Conservation (phyloP, 2,797 vertebrate species). For the Moxostoma hubbsi region DNA sequence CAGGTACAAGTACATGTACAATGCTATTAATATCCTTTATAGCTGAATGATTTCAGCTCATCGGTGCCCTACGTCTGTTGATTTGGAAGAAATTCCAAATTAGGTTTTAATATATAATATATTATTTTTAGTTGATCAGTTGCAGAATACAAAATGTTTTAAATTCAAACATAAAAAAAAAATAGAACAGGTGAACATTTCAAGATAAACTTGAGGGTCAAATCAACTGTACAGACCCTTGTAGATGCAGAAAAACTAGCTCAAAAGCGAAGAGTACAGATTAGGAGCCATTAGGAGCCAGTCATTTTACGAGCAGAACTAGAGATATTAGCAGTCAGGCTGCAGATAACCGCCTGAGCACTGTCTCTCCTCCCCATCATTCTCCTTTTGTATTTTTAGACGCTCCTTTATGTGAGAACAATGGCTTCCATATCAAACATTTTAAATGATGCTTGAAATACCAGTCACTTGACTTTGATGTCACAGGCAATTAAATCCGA, state of each 20-base stretch:
- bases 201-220: neutral
- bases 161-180: neutral
- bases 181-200: neutral
- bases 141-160: too few relatives aligned
- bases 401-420: constrained; percentile 97
- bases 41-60: neutral
- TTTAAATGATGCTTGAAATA: constrained; percentile 99
- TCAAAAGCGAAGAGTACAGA: constrained; percentile 51
- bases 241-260: neutral
- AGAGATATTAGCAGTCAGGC: constrained; percentile 77
- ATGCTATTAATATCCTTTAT: constrained; percentile 26
- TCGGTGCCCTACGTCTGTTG: neutral
- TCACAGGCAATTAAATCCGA: constrained; percentile 99
- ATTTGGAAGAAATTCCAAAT: too few relatives aligned
- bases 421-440: constrained; percentile 99
- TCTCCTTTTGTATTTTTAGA: constrained; percentile 96
- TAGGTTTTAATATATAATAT: too few relatives aligned
- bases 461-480: constrained; percentile 99
- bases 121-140: neutral
- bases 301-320: constrained; percentile 77
- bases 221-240: constrained; percentile 4
- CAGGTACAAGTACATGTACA: constrained; percentile 19
- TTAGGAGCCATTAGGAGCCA: constrained; percentile 74
- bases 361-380: constrained; percentile 88
- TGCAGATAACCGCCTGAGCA: constrained; percentile 75